Conservation (phyloP, 2,888 invertebrate species). For the Ptychoptera albimana region DNA sequence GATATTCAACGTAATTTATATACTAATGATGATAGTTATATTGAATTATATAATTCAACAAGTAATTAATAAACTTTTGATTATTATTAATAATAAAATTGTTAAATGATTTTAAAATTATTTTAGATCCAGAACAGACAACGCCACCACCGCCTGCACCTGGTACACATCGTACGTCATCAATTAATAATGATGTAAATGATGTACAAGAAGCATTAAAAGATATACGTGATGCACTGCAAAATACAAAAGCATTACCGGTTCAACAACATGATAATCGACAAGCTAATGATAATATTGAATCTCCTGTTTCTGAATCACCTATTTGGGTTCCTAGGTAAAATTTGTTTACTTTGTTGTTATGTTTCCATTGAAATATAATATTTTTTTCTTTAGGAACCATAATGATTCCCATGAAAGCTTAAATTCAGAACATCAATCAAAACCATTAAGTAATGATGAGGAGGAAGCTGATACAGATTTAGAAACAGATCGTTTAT, state of each 20-base stretch:
- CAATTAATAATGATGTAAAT: conserved; percentile 14
- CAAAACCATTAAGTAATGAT: conserved; percentile 47
- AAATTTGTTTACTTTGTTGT: conserved; percentile 13
- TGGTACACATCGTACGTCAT: conserved; percentile 48
- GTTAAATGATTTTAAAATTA: too few relatives aligned
- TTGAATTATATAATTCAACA: too few relatives aligned
- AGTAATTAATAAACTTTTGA: too few relatives aligned
- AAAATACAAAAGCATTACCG: conserved; percentile 45
- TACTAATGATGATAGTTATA: too few relatives aligned
- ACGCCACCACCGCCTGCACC: conserved; percentile 60
- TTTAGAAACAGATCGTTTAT: conserved; percentile 87
- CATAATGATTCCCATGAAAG: conserved; percentile 1
- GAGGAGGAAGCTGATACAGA: conserved; percentile 89
- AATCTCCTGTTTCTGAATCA: conserved; percentile 37
- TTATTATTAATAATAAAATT: too few relatives aligned
- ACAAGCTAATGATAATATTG: conserved; percentile 22
- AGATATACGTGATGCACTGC: conserved; percentile 59
- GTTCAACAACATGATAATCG: background rate
- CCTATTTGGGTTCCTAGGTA: conserved; percentile 58
- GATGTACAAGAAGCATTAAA: conserved; percentile 41
- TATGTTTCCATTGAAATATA: background rate
- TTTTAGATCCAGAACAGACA: background rate
- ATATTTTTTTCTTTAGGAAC: conserved; percentile 12
- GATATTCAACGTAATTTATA: too few relatives aligned
- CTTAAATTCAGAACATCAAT: conserved; percentile 22